Evolutionary conservation across 2,888 invertebrate species (phyloP).

Genomic region (Acanthacorydalis orientalis): DNA sequence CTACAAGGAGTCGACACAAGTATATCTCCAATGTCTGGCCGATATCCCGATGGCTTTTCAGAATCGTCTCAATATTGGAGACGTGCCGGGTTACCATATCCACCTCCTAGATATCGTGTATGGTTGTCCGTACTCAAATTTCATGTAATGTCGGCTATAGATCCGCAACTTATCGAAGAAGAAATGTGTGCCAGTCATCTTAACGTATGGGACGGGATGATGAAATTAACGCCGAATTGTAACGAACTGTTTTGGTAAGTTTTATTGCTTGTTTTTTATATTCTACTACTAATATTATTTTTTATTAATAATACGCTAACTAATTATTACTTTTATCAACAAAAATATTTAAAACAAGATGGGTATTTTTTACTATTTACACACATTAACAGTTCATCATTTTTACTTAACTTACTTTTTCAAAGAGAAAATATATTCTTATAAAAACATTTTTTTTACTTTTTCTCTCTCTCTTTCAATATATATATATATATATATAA

Average conservation of each 20-base stretch:
- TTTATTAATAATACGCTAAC: too few relatives aligned
- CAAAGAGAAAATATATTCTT: too few relatives aligned
- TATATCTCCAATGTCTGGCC: constrained; percentile 24
- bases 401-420: too few relatives aligned
- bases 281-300: background rate
- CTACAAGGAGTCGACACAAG: constrained; percentile 49
- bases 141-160: constrained; percentile 50
- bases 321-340: too few relatives aligned
- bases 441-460: too few relatives aligned
- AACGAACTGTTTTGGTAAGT: constrained; percentile 68
- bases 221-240: constrained; percentile 53
- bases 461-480: too few relatives aligned
- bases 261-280: constrained; percentile 4
- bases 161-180: constrained; percentile 47
- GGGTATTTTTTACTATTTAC: too few relatives aligned
- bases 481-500: too few relatives aligned
- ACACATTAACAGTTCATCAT: too few relatives aligned
- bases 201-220: constrained; percentile 75
- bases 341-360: too few relatives aligned
- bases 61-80: constrained; percentile 22
- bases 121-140: constrained; percentile 80
- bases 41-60: constrained; percentile 19
- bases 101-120: constrained; percentile 54
- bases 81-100: constrained; percentile 32
- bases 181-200: constrained; percentile 70